These are phyloP conservation scores for Cirrhinus molitorella DNA, from an alignment of 2,797 vertebrate genomes.

Conservation along the genomic window DNA sequence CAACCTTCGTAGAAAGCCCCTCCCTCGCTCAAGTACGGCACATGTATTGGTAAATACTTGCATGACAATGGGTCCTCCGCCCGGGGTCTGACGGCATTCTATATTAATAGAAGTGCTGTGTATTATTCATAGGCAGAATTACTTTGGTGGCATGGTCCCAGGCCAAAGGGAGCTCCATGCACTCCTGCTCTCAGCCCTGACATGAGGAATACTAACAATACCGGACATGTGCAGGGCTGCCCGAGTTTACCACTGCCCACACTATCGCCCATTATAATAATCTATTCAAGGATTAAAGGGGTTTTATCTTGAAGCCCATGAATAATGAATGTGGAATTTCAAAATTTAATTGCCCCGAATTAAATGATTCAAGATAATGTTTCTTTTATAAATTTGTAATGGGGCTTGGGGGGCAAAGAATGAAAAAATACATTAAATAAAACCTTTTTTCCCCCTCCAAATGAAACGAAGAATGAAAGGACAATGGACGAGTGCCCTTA, in stretches of 20 bases:
- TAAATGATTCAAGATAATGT: conserved; percentile 90
- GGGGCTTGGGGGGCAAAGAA: conserved; percentile 70
- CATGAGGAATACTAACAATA: conserved; percentile 77
- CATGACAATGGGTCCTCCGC: conserved; percentile 69
- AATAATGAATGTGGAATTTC: conserved; percentile 85
- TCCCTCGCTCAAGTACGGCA: not conserved
- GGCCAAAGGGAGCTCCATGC: conserved; percentile 63
- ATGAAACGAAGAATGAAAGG: conserved; percentile 54
- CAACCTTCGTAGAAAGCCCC: not conserved
- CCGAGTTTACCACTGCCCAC: conserved; percentile 73
- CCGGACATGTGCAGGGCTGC: conserved; percentile 76
- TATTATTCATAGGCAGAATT: conserved; percentile 81
- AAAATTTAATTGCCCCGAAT: conserved; percentile 86
- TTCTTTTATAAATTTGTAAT: conserved; percentile 87
- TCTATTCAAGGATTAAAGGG: conserved; percentile 86
- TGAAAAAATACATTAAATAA: conserved; percentile 67
- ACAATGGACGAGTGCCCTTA: conserved; percentile 53
- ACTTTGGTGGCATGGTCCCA: conserved; percentile 74
- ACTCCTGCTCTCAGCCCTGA: conserved; percentile 71
- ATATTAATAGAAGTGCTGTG: conserved; percentile 76
- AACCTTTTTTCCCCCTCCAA: conserved; percentile 47
- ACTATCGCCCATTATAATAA: conserved; percentile 82
- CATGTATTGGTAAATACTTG: conserved; percentile 70
- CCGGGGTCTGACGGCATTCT: conserved; percentile 64
- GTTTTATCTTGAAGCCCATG: conserved; percentile 83